Evolutionary conservation across 2,888 invertebrate species (phyloP).

Genomic region (Sisyra terminalis): DNA sequence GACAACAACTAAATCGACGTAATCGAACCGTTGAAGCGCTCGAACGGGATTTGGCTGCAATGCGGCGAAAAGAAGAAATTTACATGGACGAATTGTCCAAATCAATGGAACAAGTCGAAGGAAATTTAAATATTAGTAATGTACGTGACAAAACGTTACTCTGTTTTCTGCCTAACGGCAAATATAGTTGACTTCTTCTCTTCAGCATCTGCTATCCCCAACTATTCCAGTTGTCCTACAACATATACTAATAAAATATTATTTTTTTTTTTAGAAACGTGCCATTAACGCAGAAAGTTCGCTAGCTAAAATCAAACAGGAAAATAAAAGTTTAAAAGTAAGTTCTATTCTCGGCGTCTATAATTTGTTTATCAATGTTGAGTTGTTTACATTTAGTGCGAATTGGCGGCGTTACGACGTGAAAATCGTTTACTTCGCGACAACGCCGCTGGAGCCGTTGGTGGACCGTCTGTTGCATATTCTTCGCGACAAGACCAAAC

Average conservation of each 20-base stretch:
- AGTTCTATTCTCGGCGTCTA: slow-evolving; percentile 13
- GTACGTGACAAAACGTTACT: slow-evolving; percentile 21
- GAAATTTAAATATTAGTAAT: slow-evolving; percentile 37
- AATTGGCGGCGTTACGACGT: slow-evolving; percentile 29
- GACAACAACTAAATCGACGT: slow-evolving; percentile 35
- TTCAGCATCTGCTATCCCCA: not conserved
- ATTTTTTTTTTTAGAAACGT: slow-evolving; percentile 33
- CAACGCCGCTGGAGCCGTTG: slow-evolving; percentile 27
- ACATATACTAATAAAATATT: slow-evolving; percentile 1
- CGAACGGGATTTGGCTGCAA: slow-evolving; percentile 33
- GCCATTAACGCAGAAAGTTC: slow-evolving; percentile 42
- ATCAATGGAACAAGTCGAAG: slow-evolving; percentile 38
- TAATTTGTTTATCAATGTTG: not conserved
- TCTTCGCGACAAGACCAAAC: slow-evolving; percentile 15
- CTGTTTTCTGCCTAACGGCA: slow-evolving; percentile 2
- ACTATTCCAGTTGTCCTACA: not conserved
- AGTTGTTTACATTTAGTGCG: slow-evolving; percentile 23
- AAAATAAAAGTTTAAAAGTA: slow-evolving; percentile 54
- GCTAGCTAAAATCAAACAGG: slow-evolving; percentile 45
- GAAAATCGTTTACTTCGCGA: slow-evolving; percentile 33
- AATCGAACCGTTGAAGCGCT: slow-evolving; percentile 32
- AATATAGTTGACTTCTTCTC: not conserved
- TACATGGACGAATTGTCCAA: slow-evolving; percentile 35
- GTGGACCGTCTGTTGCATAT: slow-evolving; percentile 13
- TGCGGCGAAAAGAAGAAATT: slow-evolving; percentile 32